Evolutionary conservation across 2,888 invertebrate genomes (phyloP).

Genomic region (Tinea pellionella): DNA sequence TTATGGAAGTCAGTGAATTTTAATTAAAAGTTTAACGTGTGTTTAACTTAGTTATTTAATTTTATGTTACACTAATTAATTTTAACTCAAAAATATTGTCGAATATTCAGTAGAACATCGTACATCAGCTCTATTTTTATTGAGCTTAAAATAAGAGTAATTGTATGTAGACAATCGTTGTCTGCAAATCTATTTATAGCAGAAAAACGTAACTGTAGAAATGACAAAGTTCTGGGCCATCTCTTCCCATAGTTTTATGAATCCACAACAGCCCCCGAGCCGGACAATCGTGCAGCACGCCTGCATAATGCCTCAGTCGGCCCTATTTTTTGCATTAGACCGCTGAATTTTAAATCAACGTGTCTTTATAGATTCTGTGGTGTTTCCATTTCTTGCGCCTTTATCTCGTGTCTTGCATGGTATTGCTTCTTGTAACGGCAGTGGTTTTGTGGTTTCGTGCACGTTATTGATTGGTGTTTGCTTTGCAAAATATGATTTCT

Average conservation of each 20-base stretch:
- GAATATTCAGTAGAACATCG: too few relatives aligned
- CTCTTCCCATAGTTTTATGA: slow-evolving; percentile 9
- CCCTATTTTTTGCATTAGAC: slow-evolving; percentile 60
- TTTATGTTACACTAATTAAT: too few relatives aligned
- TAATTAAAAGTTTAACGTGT: background rate
- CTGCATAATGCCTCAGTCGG: slow-evolving; percentile 52
- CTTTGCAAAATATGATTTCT: slow-evolving; percentile 16
- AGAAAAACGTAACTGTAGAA: background rate
- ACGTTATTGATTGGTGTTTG: slow-evolving; percentile 20
- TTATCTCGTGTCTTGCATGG: slow-evolving; percentile 18
- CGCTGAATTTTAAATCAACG: slow-evolving; percentile 58
- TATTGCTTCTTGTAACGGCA: slow-evolving; percentile 48
- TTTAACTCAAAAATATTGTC: too few relatives aligned
- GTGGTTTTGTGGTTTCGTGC: slow-evolving; percentile 32
- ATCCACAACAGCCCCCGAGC: background rate
- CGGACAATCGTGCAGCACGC: slow-evolving; percentile 57
- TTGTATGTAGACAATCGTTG: too few relatives aligned
- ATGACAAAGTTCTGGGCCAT: background rate
- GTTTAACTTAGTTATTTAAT: too few relatives aligned
- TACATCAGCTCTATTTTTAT: too few relatives aligned
- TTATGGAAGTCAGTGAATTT: background rate
- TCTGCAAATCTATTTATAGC: background rate
- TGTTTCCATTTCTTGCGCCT: slow-evolving; percentile 43
- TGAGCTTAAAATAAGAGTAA: too few relatives aligned
- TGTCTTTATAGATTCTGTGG: slow-evolving; percentile 43